Percentiles rank a stretch among this genome's conserved stretches.
phyloP scores from a whole-genome alignment of 2,888 invertebrate species.

The Pachliopta kotzebuea region DNA sequence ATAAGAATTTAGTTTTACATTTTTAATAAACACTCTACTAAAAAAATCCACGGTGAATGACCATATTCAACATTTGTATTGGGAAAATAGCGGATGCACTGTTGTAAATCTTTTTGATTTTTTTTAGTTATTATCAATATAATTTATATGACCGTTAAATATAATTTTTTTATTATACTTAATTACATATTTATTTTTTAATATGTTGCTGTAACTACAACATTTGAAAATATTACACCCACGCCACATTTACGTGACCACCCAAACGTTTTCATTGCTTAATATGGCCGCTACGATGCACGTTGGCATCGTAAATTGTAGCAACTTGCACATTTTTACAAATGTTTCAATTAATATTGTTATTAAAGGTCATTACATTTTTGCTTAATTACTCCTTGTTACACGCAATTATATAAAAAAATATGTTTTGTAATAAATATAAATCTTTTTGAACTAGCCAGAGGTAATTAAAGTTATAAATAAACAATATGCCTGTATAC shows the following conservation, averaged over 20 bases:
- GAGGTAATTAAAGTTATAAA: too few species aligned
- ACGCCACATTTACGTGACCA: constrained; percentile 31
- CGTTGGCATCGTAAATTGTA: constrained; percentile 33
- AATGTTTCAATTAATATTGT: constrained; percentile 23
- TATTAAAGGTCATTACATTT: not conserved
- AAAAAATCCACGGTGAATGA: too few species aligned
- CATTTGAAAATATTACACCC: constrained; percentile 29
- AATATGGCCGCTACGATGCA: constrained; percentile 33
- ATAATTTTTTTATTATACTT: not conserved
- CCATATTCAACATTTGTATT: too few species aligned
- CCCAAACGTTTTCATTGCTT: constrained; percentile 35
- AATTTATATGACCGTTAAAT: too few species aligned
- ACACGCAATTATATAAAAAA: not conserved
- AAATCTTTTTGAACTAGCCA: too few species aligned
- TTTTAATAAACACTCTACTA: too few species aligned
- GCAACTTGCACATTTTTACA: constrained; percentile 21
- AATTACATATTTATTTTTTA: not conserved
- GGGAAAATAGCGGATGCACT: too few species aligned
- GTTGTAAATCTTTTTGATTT: too few species aligned
- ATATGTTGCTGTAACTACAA: constrained; percentile 19
- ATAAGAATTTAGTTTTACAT: not conserved
- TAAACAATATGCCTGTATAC: too few species aligned
- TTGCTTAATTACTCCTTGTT: not conserved
- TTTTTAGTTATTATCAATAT: too few species aligned
- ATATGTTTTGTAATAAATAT: too few species aligned